These are phyloP conservation scores for Chaetogeoica ovagalla DNA, from an alignment of 2,888 invertebrate species.

Conservation along the genomic window DNA sequence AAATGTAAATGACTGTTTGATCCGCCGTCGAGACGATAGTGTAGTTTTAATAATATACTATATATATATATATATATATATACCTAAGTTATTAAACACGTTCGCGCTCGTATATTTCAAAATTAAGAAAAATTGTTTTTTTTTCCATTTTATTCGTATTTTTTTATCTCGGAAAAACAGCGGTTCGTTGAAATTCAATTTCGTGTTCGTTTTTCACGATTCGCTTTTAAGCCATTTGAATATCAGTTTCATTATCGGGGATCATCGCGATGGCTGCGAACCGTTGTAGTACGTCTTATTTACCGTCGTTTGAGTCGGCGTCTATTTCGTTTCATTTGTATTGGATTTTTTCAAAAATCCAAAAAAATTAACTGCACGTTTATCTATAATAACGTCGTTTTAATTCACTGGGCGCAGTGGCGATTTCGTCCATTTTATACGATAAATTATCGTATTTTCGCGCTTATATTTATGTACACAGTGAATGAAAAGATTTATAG, in stretches of 20 bases:
- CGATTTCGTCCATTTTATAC: neutral
- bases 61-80: too few relatives aligned
- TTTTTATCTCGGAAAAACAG: neutral
- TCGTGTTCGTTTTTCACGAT: neutral
- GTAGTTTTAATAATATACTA: too few relatives aligned
- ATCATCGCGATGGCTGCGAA: too few relatives aligned
- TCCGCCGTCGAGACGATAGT: too few relatives aligned
- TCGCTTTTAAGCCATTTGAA: neutral
- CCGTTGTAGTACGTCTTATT: neutral
- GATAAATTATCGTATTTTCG: conserved; percentile 10
- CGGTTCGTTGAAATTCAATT: conserved; percentile 5
- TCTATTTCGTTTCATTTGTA: neutral
- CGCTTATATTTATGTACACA: neutral
- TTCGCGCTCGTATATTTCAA: too few relatives aligned
- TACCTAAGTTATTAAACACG: too few relatives aligned
- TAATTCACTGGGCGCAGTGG: neutral
- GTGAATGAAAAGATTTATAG: conserved; percentile 30
- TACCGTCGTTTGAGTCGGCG: neutral
- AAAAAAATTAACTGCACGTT: too few relatives aligned
- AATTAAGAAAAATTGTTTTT: neutral
- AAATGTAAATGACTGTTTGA: too few relatives aligned
- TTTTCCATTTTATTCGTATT: neutral
- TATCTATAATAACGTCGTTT: neutral
- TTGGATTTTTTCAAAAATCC: too few relatives aligned
- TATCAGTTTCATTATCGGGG: neutral